Evolutionary conservation across 1,140 invertebrate species (phyloP), one percentile per base, ranked within the genome.

Genomic region (Yoshiicerus persimilis): DNA sequence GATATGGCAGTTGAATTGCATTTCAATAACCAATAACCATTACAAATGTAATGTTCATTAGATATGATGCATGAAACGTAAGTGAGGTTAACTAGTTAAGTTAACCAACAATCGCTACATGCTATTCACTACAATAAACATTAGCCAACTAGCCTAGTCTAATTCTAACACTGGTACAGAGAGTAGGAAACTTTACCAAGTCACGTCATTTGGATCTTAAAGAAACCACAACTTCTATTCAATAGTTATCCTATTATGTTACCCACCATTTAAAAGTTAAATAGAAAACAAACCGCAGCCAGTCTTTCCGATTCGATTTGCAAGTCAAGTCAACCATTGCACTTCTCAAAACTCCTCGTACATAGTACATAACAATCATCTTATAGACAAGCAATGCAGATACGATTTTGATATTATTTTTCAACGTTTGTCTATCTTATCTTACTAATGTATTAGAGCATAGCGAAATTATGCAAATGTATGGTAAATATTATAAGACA

Each of bases 11-110:
- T 34, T 80, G 27, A 34, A 80, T 80, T 80, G 75, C 75, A 36
- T 36, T 36, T 80, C 75, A 38, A 80, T 80, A 80, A 80, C 75
- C 75, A 80, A 80, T 80, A 80, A 38, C 75, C 75, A 36, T 80
- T 34, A 38, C 30, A 80, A 20, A 16, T 20, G 20, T 80, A 36
- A 80, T 32, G 32, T 80, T 32, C 32, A 80, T 80, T 80, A 80
- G 34, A 2, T 38, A 80, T 80, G 30, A 34, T 30, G n/a, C 4
- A 80, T 32, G 27, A 80, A 38, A 8, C 3, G 23, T 66, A n/a
- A 20, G 34, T 27, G 30, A 75, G 27, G 70, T 32, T n/a, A 36
- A 38, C 27, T 34, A 30, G 32, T n/a, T 23, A 66, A 80, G 75
- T 30, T 80, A 32, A 38, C 16, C 32, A 32, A 80, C 32, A 34